Conservation (phyloP, 2,113 vertebrate genomes). For the Isurus oxyrinchus region DNA sequence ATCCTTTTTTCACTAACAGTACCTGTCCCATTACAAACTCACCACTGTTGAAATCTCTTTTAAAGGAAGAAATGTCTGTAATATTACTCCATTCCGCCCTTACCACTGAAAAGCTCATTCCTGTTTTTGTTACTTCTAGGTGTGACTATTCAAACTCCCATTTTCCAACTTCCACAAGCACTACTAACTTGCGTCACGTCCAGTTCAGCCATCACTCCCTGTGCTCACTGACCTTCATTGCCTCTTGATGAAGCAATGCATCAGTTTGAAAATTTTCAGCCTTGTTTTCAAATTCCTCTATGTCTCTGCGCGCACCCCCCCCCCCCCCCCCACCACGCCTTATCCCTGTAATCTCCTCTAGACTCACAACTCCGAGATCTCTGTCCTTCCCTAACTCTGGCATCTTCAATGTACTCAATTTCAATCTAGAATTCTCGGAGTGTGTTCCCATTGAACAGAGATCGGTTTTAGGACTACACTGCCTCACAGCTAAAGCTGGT, state of each 20-base stretch:
- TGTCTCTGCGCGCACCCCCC: neutral
- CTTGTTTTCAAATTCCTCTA: neutral
- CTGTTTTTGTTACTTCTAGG: no score
- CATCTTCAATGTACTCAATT: neutral
- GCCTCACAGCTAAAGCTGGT: neutral
- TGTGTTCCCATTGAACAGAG: neutral
- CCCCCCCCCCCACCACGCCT: neutral
- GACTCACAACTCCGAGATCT: no score
- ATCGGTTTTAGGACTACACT: neutral
- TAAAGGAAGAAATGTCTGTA: no score
- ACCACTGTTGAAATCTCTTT: neutral
- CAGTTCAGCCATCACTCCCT: neutral
- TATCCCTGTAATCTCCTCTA: no score
- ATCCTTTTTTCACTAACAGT: neutral
- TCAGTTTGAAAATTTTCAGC: neutral
- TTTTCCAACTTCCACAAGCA: neutral
- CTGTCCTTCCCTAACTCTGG: no score
- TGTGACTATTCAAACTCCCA: no score
- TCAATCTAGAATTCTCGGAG: neutral
- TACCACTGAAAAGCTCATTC: no score
- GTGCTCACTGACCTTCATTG: no score
- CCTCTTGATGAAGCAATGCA: no score
- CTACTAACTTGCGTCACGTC: no score
- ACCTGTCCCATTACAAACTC: neutral
- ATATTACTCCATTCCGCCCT: no score